These are phyloP conservation scores for Nyctereutes procyonoides DNA, from an alignment of 2,113 vertebrate species.

Conservation along the genomic window DNA sequence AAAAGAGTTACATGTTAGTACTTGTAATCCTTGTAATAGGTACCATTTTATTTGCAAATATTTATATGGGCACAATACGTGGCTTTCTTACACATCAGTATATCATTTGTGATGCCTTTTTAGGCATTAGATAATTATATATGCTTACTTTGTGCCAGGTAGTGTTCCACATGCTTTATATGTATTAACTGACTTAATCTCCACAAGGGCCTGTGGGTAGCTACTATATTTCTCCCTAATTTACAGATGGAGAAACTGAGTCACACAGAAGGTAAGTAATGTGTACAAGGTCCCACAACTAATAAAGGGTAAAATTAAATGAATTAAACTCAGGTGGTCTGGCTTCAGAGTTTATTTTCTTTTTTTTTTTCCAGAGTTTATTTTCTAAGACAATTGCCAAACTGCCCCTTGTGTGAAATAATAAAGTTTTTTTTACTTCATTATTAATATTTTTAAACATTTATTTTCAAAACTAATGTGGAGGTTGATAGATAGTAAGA, in stretches of 20 bases:
- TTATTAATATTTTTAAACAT: constrained; percentile 6
- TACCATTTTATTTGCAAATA: constrained; percentile 8
- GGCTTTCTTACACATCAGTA: not conserved
- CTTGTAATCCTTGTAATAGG: not conserved
- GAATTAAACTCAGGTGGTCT: not conserved
- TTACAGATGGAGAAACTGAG: not conserved
- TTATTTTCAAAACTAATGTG: not conserved
- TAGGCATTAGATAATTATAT: not conserved
- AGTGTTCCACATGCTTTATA: not conserved
- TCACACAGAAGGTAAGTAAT: not conserved
- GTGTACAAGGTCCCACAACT: not conserved
- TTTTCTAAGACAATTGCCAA: not conserved
- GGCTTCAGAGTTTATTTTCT: not conserved
- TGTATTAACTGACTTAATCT: not conserved
- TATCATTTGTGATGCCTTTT: not conserved
- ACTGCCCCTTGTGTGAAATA: not conserved
- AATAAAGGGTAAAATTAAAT: not conserved
- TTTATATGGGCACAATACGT: constrained; percentile 6
- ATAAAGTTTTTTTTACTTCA: not conserved
- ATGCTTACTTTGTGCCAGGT: not conserved
- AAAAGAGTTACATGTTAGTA: not conserved
- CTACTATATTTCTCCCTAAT: not conserved
- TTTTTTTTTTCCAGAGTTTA: no score
- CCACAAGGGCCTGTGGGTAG: not conserved
- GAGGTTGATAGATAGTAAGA: not conserved